phyloP scores from a whole-genome alignment of 2,888 invertebrate genomes.

The Sinopyrophorus schimmeli region DNA sequence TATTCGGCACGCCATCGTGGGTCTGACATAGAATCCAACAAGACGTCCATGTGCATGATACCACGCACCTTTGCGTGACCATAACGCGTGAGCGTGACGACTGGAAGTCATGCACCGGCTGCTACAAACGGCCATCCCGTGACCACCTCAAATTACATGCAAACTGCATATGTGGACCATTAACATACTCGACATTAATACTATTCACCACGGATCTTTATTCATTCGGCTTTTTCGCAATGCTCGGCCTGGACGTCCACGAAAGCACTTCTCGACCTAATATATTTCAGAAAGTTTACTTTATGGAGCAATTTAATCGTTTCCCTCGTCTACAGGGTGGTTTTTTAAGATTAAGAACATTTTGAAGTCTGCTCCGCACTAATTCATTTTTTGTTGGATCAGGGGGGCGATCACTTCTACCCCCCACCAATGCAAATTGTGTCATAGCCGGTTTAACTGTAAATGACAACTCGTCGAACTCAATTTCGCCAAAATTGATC shows the following conservation, averaged over 20 bases:
- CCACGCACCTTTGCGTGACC: constrained; percentile 32
- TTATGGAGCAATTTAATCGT: constrained; percentile 11
- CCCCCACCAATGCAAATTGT: too few relatives aligned
- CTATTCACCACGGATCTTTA: not conserved
- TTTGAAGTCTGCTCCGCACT: too few relatives aligned
- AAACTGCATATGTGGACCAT: constrained; percentile 37
- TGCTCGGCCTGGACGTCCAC: constrained; percentile 5
- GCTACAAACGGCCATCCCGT: constrained; percentile 34
- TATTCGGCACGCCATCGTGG: constrained; percentile 19
- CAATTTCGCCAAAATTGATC: too few relatives aligned
- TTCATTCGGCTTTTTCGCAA: constrained; percentile 1
- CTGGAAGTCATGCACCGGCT: constrained; percentile 35
- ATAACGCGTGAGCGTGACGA: constrained; percentile 31
- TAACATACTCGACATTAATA: constrained; percentile 21
- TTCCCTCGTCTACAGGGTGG: too few relatives aligned
- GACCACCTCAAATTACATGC: constrained; percentile 39
- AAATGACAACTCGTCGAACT: too few relatives aligned
- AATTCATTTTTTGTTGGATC: too few relatives aligned
- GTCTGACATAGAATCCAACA: constrained; percentile 23
- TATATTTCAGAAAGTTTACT: constrained; percentile 8
- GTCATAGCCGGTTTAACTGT: too few relatives aligned
- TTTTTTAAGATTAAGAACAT: too few relatives aligned
- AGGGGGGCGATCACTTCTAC: too few relatives aligned
- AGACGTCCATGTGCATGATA: constrained; percentile 26
- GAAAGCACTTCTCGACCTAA: constrained; percentile 7